Conservation (phyloP, 2,797 vertebrate species). For the Sparus aurata region DNA sequence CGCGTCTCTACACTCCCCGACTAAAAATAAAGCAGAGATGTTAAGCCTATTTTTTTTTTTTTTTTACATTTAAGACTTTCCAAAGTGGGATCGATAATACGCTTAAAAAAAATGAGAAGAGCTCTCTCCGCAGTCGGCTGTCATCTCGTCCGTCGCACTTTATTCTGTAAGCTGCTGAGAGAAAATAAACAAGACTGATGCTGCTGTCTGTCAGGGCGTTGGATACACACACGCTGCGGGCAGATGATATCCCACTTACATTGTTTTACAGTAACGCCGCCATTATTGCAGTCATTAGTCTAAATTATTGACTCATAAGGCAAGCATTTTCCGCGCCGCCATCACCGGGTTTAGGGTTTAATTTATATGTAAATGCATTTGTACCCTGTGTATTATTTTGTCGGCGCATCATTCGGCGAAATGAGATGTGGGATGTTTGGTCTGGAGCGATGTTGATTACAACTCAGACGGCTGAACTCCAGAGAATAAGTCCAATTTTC, state of each 20-base stretch:
- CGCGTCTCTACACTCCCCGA: conserved; percentile 8
- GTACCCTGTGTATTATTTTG: conserved; percentile 74
- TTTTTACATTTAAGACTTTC: conserved; percentile 23
- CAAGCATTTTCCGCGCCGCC: conserved; percentile 51
- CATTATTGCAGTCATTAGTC: conserved; percentile 80
- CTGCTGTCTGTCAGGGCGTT: conserved; percentile 49
- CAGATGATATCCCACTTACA: conserved; percentile 68
- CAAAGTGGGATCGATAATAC: conserved; percentile 53
- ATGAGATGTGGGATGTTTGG: conserved; percentile 70
- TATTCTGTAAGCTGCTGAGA: conserved; percentile 30
- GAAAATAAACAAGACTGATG: conserved; percentile 52
- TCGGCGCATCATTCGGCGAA: conserved; percentile 74
- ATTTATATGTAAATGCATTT: conserved; percentile 84
- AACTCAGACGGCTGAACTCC: conserved; percentile 53
- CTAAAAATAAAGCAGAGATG: conserved; percentile 49
- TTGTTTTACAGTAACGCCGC: conserved; percentile 68
- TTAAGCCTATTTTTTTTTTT: background rate
- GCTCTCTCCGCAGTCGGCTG: conserved; percentile 27
- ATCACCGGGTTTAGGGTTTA: conserved; percentile 69
- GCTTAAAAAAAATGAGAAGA: conserved; percentile 37
- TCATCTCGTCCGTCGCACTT: conserved; percentile 18
- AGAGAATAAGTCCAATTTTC: conserved; percentile 50
- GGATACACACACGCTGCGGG: conserved; percentile 38
- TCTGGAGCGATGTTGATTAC: conserved; percentile 67
- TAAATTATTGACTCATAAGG: conserved; percentile 77